Percentiles rank a stretch among this genome's conserved stretches.
These are phyloP conservation scores for Pleuronectes platessa DNA, from an alignment of 2,113 vertebrate genomes.

Conservation along the genomic window DNA sequence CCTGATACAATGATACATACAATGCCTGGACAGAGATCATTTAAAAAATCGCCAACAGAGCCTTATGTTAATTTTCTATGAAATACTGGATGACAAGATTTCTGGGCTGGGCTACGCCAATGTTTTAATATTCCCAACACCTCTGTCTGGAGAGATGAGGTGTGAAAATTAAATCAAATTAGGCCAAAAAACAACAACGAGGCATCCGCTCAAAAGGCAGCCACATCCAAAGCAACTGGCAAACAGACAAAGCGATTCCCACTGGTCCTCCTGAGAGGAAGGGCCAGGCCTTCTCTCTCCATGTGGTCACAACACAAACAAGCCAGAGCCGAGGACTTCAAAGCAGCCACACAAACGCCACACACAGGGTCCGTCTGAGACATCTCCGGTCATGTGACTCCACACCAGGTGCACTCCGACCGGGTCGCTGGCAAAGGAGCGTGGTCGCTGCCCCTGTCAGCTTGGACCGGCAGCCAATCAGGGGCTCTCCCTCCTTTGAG, in stretches of 20 bases:
- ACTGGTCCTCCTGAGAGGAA: constrained; percentile 55
- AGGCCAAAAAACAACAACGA: constrained; percentile 56
- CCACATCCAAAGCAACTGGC: constrained; percentile 51
- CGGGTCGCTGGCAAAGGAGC: constrained; percentile 64
- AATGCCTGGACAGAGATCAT: neutral
- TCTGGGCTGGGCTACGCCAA: neutral
- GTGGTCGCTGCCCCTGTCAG: constrained; percentile 58
- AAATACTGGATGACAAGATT: neutral
- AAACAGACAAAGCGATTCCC: constrained; percentile 54
- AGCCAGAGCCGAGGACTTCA: constrained; percentile 68
- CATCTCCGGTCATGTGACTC: constrained; percentile 77
- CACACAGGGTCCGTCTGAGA: constrained; percentile 71
- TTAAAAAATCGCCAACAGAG: neutral
- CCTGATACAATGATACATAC: neutral
- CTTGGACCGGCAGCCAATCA: constrained; percentile 74
- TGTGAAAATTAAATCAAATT: constrained; percentile 49
- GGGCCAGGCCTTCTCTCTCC: constrained; percentile 51
- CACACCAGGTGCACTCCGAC: constrained; percentile 74
- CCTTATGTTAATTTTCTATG: neutral
- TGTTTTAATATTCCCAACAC: neutral
- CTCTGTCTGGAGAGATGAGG: constrained; percentile 16
- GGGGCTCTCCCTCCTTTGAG: constrained; percentile 36
- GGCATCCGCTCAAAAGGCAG: constrained; percentile 10
- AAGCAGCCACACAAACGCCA: constrained; percentile 63
- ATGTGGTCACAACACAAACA: constrained; percentile 57